phyloP scores from a whole-genome alignment of 1,140 invertebrate species.

The Lutraria rhynchaena region DNA sequence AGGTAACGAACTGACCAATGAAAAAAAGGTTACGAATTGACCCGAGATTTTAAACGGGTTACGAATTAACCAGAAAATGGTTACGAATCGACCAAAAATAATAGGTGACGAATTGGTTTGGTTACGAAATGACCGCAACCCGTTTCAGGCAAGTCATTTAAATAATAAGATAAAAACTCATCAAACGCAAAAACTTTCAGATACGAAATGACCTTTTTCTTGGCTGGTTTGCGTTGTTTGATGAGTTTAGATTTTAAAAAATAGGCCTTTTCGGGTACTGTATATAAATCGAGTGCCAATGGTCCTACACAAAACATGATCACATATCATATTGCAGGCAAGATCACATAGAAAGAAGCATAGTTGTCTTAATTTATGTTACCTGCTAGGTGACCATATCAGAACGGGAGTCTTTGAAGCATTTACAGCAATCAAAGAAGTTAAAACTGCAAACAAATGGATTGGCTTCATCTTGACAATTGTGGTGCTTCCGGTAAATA shows the following conservation, averaged over 20 bases:
- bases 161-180: neutral
- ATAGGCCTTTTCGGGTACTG: neutral
- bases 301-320: neutral
- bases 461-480: no score
- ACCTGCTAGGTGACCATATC: slow-evolving; percentile 41
- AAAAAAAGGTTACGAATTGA: no score
- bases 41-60: no score
- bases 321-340: neutral
- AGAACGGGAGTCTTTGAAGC: slow-evolving; percentile 2
- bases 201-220: neutral
- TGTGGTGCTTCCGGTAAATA: no score
- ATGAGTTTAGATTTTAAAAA: no score
- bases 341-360: neutral
- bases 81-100: no score
- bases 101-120: no score
- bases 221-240: no score
- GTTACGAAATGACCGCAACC: no score
- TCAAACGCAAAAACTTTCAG: neutral
- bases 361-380: neutral
- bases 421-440: neutral
- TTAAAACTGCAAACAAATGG: no score
- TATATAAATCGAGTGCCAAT: neutral
- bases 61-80: no score
- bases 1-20: no score
- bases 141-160: neutral